phyloP scores from a whole-genome alignment of 2,888 invertebrate genomes.

The Trileptium ribeirensis region DNA sequence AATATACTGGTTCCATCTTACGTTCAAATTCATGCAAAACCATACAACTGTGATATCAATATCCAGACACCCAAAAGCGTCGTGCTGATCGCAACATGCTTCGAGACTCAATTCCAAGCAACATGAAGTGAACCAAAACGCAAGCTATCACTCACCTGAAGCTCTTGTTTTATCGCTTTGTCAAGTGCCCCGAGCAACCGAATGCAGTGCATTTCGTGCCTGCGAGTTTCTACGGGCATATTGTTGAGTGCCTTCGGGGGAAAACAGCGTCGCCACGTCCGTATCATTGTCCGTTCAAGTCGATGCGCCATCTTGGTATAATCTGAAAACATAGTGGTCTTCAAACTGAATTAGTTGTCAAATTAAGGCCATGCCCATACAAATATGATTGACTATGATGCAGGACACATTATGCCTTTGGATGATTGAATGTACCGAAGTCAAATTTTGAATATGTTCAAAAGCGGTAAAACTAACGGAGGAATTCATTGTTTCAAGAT shows the following conservation, averaged over 20 bases:
- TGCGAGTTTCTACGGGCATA: not conserved
- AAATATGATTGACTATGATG: too few species aligned
- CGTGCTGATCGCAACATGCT: not conserved
- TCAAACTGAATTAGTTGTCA: too few species aligned
- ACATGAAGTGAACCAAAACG: not conserved
- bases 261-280: slow-evolving; percentile 18
- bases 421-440: too few species aligned
- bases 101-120: not conserved
- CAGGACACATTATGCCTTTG: too few species aligned
- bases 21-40: too few species aligned
- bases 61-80: too few species aligned
- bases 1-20: too few species aligned
- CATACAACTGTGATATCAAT: too few species aligned
- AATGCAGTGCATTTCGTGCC: slow-evolving; percentile 20
- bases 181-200: slow-evolving; percentile 21
- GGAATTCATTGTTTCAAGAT: too few species aligned
- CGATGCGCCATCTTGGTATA: slow-evolving; percentile 32
- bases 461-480: too few species aligned
- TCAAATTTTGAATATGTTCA: too few species aligned
- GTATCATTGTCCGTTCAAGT: slow-evolving; percentile 22
- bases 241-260: slow-evolving; percentile 17
- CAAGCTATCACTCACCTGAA: not conserved
- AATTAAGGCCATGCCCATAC: too few species aligned
- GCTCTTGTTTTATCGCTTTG: slow-evolving; percentile 13
- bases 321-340: slow-evolving; percentile 28